These are phyloP conservation scores for Plecotus auritus DNA, from an alignment of 2,113 vertebrate species.

Conservation along the genomic window DNA sequence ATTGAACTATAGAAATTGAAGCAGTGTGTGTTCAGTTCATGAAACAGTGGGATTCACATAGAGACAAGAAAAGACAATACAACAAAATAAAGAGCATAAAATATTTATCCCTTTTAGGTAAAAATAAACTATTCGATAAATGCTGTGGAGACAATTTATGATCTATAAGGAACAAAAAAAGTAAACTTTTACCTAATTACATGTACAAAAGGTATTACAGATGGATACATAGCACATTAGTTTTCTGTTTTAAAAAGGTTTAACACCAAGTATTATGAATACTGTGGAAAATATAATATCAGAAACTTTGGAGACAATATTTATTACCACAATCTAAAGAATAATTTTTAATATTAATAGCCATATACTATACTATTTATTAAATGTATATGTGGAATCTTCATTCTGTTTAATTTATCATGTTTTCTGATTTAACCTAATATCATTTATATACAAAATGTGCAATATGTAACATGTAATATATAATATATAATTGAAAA, in stretches of 20 bases:
- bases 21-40: neutral
- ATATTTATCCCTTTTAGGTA: neutral
- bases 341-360: neutral
- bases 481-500: neutral
- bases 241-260: neutral
- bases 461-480: neutral
- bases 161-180: neutral
- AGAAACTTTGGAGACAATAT: neutral
- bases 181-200: neutral
- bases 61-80: neutral
- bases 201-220: neutral
- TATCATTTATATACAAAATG: neutral
- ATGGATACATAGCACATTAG: neutral
- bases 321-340: neutral
- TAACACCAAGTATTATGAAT: neutral
- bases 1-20: neutral
- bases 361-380: neutral
- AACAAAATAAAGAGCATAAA: neutral
- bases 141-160: neutral
- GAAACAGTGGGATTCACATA: neutral
- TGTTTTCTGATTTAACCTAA: neutral
- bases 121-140: neutral
- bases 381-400: neutral
- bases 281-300: neutral
- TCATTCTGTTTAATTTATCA: neutral